These are phyloP conservation scores for Empidonax traillii DNA, from an alignment of 2,113 vertebrate genomes.

Conservation along the genomic window DNA sequence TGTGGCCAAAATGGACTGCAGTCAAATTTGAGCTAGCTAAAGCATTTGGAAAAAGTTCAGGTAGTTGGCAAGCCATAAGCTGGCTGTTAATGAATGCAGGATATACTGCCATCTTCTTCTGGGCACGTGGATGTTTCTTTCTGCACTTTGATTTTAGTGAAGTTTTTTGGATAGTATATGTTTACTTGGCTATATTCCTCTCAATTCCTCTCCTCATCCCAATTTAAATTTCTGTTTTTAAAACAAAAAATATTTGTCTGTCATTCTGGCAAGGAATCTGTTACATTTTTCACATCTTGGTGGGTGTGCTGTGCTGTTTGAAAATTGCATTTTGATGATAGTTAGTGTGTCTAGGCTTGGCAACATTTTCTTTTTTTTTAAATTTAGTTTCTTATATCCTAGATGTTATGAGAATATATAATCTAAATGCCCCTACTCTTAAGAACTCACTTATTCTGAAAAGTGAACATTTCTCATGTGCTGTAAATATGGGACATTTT, in stretches of 20 bases:
- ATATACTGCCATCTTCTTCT: conserved; percentile 8
- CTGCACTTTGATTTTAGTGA: neutral
- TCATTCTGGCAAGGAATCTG: neutral
- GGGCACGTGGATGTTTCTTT: neutral
- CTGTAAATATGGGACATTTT: neutral
- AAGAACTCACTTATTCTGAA: neutral
- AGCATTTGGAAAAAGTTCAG: conserved; percentile 45
- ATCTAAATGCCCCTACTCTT: neutral
- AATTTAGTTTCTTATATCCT: neutral
- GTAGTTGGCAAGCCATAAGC: conserved; percentile 3
- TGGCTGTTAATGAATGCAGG: neutral
- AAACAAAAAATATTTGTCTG: neutral
- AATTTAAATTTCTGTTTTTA: neutral
- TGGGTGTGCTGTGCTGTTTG: neutral
- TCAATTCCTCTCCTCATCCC: neutral
- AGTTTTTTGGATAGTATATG: neutral
- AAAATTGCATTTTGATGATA: neutral
- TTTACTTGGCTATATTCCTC: neutral
- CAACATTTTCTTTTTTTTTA: neutral
- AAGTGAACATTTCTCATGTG: neutral
- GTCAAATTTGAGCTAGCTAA: conserved; percentile 40
- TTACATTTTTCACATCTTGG: neutral
- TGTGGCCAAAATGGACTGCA: conserved; percentile 43
- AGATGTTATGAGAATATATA: neutral
- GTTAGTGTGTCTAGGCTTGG: neutral